Percentiles rank a stretch among this genome's conserved stretches.
Evolutionary conservation across 2,888 invertebrate species (phyloP).

Genomic region (Gortyna flavago): DNA sequence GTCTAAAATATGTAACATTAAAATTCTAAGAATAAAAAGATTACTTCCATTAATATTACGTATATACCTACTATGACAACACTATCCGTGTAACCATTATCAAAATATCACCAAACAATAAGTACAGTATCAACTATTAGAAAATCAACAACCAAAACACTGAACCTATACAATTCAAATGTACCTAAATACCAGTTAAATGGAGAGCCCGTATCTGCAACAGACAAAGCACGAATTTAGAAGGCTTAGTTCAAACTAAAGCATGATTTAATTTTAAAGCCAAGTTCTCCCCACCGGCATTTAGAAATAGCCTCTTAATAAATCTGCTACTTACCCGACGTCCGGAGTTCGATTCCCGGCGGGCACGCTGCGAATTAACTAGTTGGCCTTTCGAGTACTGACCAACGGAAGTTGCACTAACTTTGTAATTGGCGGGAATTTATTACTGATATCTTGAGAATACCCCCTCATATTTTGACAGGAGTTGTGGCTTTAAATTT

Average conservation of each 20-base stretch:
- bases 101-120: slow-evolving; percentile 5
- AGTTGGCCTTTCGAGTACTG: slow-evolving; percentile 80
- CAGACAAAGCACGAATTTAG: slow-evolving; percentile 78
- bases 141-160: slow-evolving; percentile 29
- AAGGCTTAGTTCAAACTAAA: slow-evolving; percentile 84
- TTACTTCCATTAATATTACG: background rate
- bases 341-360: slow-evolving; percentile 86
- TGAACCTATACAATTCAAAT: slow-evolving; percentile 57
- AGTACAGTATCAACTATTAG: background rate
- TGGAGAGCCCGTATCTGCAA: slow-evolving; percentile 73
- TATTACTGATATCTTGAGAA: slow-evolving; percentile 74
- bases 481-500: slow-evolving; percentile 53
- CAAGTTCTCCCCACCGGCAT: slow-evolving; percentile 75
- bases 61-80: background rate
- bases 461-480: slow-evolving; percentile 64
- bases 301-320: slow-evolving; percentile 87
- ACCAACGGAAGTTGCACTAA: slow-evolving; percentile 79
- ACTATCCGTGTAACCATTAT: background rate
- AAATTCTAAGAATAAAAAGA: background rate
- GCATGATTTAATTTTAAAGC: slow-evolving; percentile 87
- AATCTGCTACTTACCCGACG: slow-evolving; percentile 85
- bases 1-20: background rate
- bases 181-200: slow-evolving; percentile 69
- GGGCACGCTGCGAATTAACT: slow-evolving; percentile 83
- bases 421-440: slow-evolving; percentile 79